phyloP scores from a whole-genome alignment of 2,888 invertebrate genomes.

The Gymnocheta viridis region DNA sequence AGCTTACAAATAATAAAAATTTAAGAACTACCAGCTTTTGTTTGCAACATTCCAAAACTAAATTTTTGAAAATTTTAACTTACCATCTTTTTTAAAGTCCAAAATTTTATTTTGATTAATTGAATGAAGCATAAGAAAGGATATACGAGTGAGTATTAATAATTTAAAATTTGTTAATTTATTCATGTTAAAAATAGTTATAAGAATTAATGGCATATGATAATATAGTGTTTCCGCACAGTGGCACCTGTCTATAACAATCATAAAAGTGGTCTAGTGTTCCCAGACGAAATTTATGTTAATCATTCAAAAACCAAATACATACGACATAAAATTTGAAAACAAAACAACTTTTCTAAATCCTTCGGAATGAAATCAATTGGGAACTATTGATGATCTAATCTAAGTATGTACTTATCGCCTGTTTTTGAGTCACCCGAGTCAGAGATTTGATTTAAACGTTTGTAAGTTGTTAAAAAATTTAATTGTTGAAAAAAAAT shows the following conservation, averaged over 20 bases:
- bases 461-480: no score
- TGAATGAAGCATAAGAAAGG: slow-evolving; percentile 63
- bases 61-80: slow-evolving; percentile 68
- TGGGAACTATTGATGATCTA: no score
- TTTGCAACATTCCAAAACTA: slow-evolving; percentile 47
- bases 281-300: not conserved
- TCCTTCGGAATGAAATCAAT: no score
- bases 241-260: no score
- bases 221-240: not conserved
- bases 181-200: not conserved
- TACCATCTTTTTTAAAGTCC: slow-evolving; percentile 77
- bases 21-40: slow-evolving; percentile 58
- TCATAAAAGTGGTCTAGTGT: not conserved
- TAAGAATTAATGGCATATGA: not conserved
- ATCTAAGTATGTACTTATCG: no score
- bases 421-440: no score
- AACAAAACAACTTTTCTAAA: no score
- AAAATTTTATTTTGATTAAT: slow-evolving; percentile 60
- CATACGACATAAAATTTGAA: no score
- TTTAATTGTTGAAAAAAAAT: no score
- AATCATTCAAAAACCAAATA: not conserved
- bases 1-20: slow-evolving; percentile 25
- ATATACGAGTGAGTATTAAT: slow-evolving; percentile 51
- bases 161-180: slow-evolving; percentile 4
- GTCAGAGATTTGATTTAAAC: no score